Percentiles rank a stretch among this genome's conserved stretches.
Conservation (phyloP, 2,113 vertebrate genomes). For the Talpa occidentalis region DNA sequence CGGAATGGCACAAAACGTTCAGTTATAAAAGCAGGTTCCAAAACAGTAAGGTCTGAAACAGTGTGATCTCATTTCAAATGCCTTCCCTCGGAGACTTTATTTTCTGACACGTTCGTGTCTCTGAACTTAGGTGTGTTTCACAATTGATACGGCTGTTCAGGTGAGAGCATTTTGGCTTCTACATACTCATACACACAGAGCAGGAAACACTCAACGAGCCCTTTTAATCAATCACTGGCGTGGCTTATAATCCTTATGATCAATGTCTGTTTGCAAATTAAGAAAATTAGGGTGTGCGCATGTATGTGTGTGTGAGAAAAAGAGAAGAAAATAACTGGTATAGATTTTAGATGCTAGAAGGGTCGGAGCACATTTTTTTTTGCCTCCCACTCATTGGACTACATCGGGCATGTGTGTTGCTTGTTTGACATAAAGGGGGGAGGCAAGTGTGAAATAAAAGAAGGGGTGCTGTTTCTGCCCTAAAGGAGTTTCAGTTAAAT, state of each 20-base stretch:
- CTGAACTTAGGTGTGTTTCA: neutral
- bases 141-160: neutral
- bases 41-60: neutral
- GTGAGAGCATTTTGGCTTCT: neutral
- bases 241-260: neutral
- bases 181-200: neutral
- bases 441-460: neutral
- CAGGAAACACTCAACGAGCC: neutral
- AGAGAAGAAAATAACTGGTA: neutral
- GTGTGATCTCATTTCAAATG: neutral
- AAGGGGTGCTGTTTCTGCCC: neutral
- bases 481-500: neutral
- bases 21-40: neutral
- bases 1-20: neutral
- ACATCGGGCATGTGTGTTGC: neutral
- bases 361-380: neutral
- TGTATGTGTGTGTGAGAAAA: neutral
- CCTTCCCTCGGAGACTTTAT: neutral
- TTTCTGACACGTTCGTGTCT: neutral
- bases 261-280: neutral
- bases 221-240: neutral
- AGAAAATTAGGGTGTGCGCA: neutral
- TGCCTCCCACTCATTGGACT: neutral
- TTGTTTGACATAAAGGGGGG: neutral
- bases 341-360: neutral